Evolutionary conservation across 2,797 vertebrate species (phyloP), one percentile per base, ranked within the genome.

Genomic region (Lithobates sylvaticus): DNA sequence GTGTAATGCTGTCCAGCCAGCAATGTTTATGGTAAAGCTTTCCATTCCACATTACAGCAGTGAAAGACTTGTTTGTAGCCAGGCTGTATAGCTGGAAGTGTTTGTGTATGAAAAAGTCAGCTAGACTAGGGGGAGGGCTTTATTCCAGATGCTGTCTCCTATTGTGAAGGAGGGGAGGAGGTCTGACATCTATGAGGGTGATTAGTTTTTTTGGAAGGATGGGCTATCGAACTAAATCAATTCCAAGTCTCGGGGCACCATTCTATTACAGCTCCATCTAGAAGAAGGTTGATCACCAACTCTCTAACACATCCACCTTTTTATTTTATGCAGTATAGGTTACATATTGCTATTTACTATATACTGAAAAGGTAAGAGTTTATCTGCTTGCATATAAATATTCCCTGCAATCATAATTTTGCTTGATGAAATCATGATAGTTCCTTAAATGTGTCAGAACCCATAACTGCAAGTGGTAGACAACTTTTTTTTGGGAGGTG

Each of bases 171-270:
- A 89, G 88, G 74, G 69, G 85, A 90, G 91, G 89, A 93, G 93
- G 95, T 93, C 97, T 97, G 96, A 97, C 96, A 96, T 95, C 96
- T 97, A 96, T 98, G 94, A 94, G 96, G 96, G 97, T 96, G 96
- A 97, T 97, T 95, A 95, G 94, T 96, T 73, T 81, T 39, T 95
- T 95, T 95, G 93, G 95, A 96, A 96, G 96, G 96, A 96, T 94
- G 96, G 96, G 96, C 96, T 97, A 93, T 94, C 95, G 95, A 96
- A 93, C 93, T 96, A 97, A 97, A 97, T 97, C 97, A 97, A 97
- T 98, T 97, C 96, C 97, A 95, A 95, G 95, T 95, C 93, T 93
- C 93, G 91, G 93, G 92, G 92, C 76, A 94, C 92, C 92, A 94
- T 93, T 96, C 92, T 94, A 94, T 92, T 96, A 89, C 94, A 91